phyloP scores from a whole-genome alignment of 2,888 invertebrate genomes.

The Dastarcus helophoroides region DNA sequence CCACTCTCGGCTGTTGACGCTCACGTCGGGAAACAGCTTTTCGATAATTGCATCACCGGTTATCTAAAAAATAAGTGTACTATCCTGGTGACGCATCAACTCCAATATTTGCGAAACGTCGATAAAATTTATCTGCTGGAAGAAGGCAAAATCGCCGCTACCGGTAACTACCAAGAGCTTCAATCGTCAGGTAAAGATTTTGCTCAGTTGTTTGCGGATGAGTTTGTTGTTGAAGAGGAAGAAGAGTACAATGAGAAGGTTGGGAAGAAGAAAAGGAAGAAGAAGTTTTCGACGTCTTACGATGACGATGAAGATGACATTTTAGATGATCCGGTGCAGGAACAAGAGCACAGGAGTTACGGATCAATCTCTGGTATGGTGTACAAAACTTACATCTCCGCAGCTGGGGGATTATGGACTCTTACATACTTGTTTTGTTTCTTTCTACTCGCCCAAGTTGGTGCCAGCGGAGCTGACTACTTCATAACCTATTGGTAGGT shows the following conservation, averaged over 20 bases:
- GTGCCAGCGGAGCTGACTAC: slow-evolving; percentile 66
- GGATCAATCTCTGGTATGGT: slow-evolving; percentile 42
- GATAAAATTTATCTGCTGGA: slow-evolving; percentile 44
- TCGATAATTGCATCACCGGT: slow-evolving; percentile 60
- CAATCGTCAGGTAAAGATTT: slow-evolving; percentile 62
- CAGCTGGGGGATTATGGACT: slow-evolving; percentile 55
- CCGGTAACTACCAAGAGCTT: slow-evolving; percentile 57
- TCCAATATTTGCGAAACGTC: slow-evolving; percentile 47
- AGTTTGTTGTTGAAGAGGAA: slow-evolving; percentile 23
- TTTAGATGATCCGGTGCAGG: slow-evolving; percentile 26
- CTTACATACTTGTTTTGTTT: slow-evolving; percentile 47
- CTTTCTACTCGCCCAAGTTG: slow-evolving; percentile 54
- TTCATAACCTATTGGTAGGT: slow-evolving; percentile 65
- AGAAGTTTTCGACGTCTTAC: slow-evolving; percentile 10
- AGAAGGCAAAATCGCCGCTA: slow-evolving; percentile 44
- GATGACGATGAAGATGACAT: slow-evolving; percentile 11
- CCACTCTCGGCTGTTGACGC: slow-evolving; percentile 83
- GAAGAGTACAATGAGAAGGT: slow-evolving; percentile 18
- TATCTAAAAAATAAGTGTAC: slow-evolving; percentile 55
- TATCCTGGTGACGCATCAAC: slow-evolving; percentile 62
- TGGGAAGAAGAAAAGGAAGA: slow-evolving; percentile 12
- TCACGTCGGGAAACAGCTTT: slow-evolving; percentile 74
- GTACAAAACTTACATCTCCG: slow-evolving; percentile 58
- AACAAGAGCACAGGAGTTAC: slow-evolving; percentile 47
- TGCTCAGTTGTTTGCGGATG: slow-evolving; percentile 38